phyloP scores from a whole-genome alignment of 2,888 invertebrate genomes.

The Caenorhabditis doughertyi region DNA sequence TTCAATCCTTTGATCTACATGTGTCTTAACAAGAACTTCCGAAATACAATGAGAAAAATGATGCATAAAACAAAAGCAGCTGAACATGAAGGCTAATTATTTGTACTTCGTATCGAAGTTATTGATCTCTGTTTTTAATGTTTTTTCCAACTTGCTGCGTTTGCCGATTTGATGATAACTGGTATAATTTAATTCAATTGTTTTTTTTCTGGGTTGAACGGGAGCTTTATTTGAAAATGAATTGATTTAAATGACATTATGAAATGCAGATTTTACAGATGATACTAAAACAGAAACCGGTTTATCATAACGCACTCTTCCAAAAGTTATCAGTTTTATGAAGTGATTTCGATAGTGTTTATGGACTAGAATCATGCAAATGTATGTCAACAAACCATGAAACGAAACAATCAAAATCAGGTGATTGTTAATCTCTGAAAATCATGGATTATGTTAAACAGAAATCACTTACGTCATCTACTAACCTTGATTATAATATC shows the following conservation, averaged over 20 bases:
- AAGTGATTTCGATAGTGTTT: slow-evolving; percentile 34
- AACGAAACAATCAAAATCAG: slow-evolving; percentile 16
- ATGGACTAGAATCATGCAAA: slow-evolving; percentile 36
- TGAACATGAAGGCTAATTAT: slow-evolving; percentile 39
- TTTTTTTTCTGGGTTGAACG: slow-evolving; percentile 11
- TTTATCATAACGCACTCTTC: background rate
- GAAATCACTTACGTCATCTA: background rate
- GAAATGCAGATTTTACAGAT: background rate
- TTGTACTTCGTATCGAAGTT: slow-evolving; percentile 35
- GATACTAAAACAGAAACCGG: slow-evolving; percentile 1
- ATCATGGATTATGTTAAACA: background rate
- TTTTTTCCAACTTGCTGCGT: slow-evolving; percentile 1
- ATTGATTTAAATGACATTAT: background rate
- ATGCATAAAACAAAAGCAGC: slow-evolving; percentile 52
- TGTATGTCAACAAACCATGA: slow-evolving; percentile 13
- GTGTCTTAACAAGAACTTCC: slow-evolving; percentile 77
- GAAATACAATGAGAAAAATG: slow-evolving; percentile 71
- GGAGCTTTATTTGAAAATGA: slow-evolving; percentile 34
- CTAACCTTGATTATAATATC: slow-evolving; percentile 45
- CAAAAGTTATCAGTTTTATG: slow-evolving; percentile 17
- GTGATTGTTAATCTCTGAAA: slow-evolving; percentile 50
- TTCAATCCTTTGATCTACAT: slow-evolving; percentile 79
- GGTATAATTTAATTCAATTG: slow-evolving; percentile 24
- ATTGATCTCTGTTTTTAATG: slow-evolving; percentile 24
- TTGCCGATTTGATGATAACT: slow-evolving; percentile 36